phyloP scores from a whole-genome alignment of 2,888 invertebrate genomes.

The Rutpela maculata region DNA sequence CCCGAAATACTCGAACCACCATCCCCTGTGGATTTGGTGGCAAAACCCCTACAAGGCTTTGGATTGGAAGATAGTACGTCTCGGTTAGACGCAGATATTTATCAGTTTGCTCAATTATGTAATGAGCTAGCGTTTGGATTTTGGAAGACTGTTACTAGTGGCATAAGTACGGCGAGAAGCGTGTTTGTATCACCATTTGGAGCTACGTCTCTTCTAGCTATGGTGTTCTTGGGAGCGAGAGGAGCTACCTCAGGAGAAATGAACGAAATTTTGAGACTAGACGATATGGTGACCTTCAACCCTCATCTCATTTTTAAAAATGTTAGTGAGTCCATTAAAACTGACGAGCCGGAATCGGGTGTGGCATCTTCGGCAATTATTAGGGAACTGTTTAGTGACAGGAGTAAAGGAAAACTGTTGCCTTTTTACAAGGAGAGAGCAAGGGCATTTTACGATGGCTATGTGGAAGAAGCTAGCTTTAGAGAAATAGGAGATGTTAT shows the following conservation, averaged over 20 bases:
- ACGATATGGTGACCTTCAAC: slow-evolving; percentile 93
- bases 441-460: slow-evolving; percentile 90
- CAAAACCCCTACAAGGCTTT: slow-evolving; percentile 78
- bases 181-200: slow-evolving; percentile 90
- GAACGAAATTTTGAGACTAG: slow-evolving; percentile 89
- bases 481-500: slow-evolving; percentile 88
- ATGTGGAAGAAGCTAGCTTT: slow-evolving; percentile 90
- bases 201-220: slow-evolving; percentile 89
- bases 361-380: slow-evolving; percentile 88
- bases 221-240: slow-evolving; percentile 91
- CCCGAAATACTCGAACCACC: slow-evolving; percentile 67
- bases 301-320: slow-evolving; percentile 91
- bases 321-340: slow-evolving; percentile 86
- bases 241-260: slow-evolving; percentile 93
- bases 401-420: slow-evolving; percentile 85
- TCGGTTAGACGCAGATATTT: slow-evolving; percentile 83
- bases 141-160: slow-evolving; percentile 84
- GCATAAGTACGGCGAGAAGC: slow-evolving; percentile 85
- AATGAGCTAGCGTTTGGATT: slow-evolving; percentile 91
- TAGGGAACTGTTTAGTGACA: slow-evolving; percentile 88
- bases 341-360: slow-evolving; percentile 81
- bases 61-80: slow-evolving; percentile 87
- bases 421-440: slow-evolving; percentile 93
- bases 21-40: slow-evolving; percentile 74
- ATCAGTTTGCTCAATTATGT: slow-evolving; percentile 86